phyloP scores from a whole-genome alignment of 2,888 invertebrate species.

The Selenia dentaria region DNA sequence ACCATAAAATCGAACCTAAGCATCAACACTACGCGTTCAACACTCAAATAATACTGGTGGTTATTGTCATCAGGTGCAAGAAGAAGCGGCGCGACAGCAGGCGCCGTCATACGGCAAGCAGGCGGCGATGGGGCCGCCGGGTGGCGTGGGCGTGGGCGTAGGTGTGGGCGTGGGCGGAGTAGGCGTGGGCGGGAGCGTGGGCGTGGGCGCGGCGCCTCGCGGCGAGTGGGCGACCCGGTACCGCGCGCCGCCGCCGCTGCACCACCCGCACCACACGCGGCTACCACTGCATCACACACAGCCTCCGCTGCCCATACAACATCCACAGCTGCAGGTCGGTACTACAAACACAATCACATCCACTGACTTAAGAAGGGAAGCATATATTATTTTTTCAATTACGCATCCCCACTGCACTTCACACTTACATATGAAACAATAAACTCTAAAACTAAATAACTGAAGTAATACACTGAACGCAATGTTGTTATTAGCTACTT shows the following conservation, averaged over 20 bases:
- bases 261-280: conserved; percentile 57
- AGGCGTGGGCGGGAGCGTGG: conserved; percentile 57
- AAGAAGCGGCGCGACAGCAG: conserved; percentile 95
- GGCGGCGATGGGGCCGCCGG: conserved; percentile 72
- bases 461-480: too few relatives aligned
- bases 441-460: too few relatives aligned
- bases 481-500: too few relatives aligned
- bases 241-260: conserved; percentile 89
- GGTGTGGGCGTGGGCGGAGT: conserved; percentile 77
- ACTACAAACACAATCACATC: not conserved
- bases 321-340: conserved; percentile 38
- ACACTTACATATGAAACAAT: too few relatives aligned
- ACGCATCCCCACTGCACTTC: too few relatives aligned
- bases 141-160: conserved; percentile 54
- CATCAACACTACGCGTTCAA: too few relatives aligned
- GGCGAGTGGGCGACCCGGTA: conserved; percentile 86
- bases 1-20: too few relatives aligned
- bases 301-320: conserved; percentile 28
- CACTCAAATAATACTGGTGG: too few relatives aligned
- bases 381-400: too few relatives aligned
- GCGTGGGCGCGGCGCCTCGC: conserved; percentile 80
- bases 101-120: conserved; percentile 94
- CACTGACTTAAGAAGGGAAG: too few relatives aligned
- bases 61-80: conserved; percentile 93
- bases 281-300: conserved; percentile 83